These are phyloP conservation scores for Phytoseiulus persimilis DNA, from an alignment of 2,888 invertebrate genomes.

Conservation along the genomic window DNA sequence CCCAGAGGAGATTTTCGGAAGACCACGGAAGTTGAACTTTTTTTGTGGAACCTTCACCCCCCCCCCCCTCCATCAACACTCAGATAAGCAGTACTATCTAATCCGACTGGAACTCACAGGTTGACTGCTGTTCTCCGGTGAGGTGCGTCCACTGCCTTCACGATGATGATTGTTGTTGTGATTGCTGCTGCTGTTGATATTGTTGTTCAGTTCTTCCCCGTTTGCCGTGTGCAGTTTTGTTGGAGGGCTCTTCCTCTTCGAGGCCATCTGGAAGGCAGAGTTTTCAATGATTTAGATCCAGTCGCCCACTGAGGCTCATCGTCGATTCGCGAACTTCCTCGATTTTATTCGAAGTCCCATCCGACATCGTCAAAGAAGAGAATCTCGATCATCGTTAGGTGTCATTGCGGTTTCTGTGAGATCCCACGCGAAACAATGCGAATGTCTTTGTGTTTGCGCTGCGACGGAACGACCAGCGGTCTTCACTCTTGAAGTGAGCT, in stretches of 20 bases:
- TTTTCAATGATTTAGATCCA: background rate
- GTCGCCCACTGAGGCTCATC: no score
- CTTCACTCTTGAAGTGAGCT: background rate
- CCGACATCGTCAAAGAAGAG: background rate
- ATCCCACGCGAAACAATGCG: background rate
- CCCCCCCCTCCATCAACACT: no score
- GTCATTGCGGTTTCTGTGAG: background rate
- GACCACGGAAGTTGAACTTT: no score
- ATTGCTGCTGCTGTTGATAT: slow-evolving; percentile 24
- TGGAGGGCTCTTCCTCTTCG: slow-evolving; percentile 37
- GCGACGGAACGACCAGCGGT: background rate
- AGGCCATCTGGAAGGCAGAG: slow-evolving; percentile 13
- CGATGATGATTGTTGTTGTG: slow-evolving; percentile 14
- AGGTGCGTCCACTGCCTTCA: slow-evolving; percentile 14
- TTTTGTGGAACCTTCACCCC: no score
- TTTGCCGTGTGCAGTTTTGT: slow-evolving; percentile 18
- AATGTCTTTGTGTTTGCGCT: background rate
- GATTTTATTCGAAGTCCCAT: background rate
- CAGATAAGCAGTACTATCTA: no score
- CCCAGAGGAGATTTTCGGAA: no score
- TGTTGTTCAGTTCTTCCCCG: slow-evolving; percentile 34
- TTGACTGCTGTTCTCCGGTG: slow-evolving; percentile 19
- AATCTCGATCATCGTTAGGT: background rate
- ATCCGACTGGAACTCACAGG: background rate
- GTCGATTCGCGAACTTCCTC: no score